A percentile compares a stretch with the other conserved stretches of the same genome.
phyloP scores from a whole-genome alignment of 2,888 invertebrate genomes.

The Rhabditoides inermis region DNA sequence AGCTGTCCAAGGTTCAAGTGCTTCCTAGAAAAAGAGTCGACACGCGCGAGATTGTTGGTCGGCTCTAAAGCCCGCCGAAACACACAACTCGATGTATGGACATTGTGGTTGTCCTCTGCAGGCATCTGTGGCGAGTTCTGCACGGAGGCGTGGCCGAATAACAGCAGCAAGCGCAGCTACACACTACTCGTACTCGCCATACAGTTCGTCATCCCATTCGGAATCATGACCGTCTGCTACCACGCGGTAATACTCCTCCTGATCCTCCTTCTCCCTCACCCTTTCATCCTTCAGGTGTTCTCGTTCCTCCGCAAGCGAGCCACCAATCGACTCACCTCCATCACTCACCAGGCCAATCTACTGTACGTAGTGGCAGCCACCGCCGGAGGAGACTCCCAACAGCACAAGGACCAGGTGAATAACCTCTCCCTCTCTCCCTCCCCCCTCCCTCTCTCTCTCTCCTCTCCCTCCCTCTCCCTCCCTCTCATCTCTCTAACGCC shows the following conservation, averaged over 20 bases:
- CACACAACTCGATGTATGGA: background rate
- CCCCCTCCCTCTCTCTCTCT: too few species aligned
- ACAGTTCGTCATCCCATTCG: slow-evolving; percentile 86
- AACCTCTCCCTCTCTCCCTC: too few species aligned
- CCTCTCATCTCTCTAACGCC: too few species aligned
- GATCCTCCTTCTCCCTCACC: background rate
- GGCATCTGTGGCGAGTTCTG: slow-evolving; percentile 39
- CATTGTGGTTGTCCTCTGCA: background rate
- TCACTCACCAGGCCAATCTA: slow-evolving; percentile 30
- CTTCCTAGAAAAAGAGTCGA: background rate
- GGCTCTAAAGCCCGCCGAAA: background rate
- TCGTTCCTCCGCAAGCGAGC: slow-evolving; percentile 24
- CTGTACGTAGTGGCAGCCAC: slow-evolving; percentile 30
- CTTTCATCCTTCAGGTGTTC: slow-evolving; percentile 15
- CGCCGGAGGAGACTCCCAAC: slow-evolving; percentile 25
- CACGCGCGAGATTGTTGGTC: background rate
- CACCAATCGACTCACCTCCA: slow-evolving; percentile 19
- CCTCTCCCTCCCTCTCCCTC: too few species aligned
- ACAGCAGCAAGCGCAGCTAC: slow-evolving; percentile 68
- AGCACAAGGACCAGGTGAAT: slow-evolving; percentile 28
- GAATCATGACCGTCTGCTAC: slow-evolving; percentile 86
- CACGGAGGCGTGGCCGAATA: slow-evolving; percentile 72
- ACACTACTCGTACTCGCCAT: slow-evolving; percentile 76
- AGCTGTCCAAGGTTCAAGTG: too few species aligned
- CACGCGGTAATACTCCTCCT: slow-evolving; percentile 61